These are phyloP conservation scores for Hypanus sabinus DNA, from an alignment of 2,113 vertebrate genomes.

Conservation along the genomic window DNA sequence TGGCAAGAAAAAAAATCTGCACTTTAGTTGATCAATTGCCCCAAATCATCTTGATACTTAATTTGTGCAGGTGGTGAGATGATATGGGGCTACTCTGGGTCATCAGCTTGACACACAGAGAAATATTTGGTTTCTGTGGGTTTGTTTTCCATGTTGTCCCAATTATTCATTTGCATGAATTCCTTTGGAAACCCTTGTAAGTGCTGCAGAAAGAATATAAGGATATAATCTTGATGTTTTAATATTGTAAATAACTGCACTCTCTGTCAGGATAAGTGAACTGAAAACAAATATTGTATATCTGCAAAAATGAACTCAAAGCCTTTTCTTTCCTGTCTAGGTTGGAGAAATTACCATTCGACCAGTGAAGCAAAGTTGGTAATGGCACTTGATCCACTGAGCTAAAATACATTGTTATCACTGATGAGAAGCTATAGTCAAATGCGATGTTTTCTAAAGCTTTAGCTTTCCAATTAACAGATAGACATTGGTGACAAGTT, in stretches of 20 bases:
- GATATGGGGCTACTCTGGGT: background rate
- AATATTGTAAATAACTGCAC: background rate
- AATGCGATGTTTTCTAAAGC: background rate
- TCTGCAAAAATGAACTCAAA: background rate
- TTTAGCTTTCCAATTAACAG: background rate
- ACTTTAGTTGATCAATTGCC: background rate
- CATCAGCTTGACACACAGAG: background rate
- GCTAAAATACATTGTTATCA: background rate
- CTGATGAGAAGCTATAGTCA: background rate
- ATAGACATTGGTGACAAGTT: background rate
- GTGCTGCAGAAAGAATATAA: background rate
- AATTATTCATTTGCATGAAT: background rate
- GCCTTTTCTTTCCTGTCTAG: background rate
- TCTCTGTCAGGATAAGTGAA: background rate
- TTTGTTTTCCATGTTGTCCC: background rate
- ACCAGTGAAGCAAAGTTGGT: background rate
- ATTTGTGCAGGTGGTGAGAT: background rate
- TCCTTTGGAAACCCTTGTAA: background rate
- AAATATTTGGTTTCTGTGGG: background rate
- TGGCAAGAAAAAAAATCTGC: background rate
- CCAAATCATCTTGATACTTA: background rate
- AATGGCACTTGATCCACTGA: background rate
- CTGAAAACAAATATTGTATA: background rate
- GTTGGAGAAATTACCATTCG: background rate
- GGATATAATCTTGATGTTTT: background rate